Percentiles rank a stretch among this genome's conserved stretches.
These are phyloP conservation scores for Arizona elegans DNA, from an alignment of 2,113 vertebrate species.

Conservation along the genomic window DNA sequence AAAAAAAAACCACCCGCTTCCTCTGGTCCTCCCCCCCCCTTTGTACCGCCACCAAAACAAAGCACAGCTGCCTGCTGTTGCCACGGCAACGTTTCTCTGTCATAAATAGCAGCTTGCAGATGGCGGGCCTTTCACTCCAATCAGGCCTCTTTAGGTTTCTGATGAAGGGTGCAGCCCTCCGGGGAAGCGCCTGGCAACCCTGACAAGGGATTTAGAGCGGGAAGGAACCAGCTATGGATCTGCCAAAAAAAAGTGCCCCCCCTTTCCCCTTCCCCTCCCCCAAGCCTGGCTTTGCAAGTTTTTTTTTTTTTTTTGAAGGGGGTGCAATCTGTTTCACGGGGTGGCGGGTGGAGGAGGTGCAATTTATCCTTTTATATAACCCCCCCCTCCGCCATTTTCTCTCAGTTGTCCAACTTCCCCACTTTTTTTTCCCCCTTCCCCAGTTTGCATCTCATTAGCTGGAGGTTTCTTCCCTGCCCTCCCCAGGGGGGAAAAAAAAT, in stretches of 20 bases:
- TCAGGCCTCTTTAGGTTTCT: no score
- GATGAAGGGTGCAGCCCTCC: neutral
- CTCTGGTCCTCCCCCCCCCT: neutral
- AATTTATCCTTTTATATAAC: neutral
- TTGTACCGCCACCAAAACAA: neutral
- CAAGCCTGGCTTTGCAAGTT: neutral
- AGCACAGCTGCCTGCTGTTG: neutral
- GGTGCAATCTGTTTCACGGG: neutral
- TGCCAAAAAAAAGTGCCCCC: neutral
- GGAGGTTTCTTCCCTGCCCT: neutral
- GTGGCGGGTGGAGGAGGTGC: neutral
- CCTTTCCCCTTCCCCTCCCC: neutral
- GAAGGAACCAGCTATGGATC: neutral
- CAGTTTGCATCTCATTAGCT: slow-evolving; percentile 25
- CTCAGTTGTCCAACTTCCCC: neutral
- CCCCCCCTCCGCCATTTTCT: neutral
- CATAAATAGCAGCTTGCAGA: neutral
- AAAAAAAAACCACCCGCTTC: no score
- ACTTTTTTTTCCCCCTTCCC: neutral
- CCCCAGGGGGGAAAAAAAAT: neutral
- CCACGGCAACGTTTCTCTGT: neutral
- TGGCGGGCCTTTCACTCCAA: no score
- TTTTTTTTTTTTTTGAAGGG: no score
- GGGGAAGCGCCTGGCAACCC: neutral
- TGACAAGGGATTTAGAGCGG: neutral